These are phyloP conservation scores for Lithobius niger DNA, from an alignment of 1,140 invertebrate species.

Conservation along the genomic window DNA sequence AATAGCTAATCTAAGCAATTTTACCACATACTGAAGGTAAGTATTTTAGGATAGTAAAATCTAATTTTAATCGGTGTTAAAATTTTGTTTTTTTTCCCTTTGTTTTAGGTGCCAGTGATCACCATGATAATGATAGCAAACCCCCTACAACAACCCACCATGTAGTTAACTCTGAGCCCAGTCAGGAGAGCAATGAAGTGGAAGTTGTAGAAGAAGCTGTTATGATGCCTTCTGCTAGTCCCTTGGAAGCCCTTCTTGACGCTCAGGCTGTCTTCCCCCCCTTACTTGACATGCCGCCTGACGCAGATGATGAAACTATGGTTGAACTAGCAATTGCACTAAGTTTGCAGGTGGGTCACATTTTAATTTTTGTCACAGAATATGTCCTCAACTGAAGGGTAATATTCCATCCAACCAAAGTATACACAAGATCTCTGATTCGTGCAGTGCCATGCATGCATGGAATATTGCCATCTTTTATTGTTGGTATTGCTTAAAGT, in stretches of 20 bases:
- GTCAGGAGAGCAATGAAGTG: background rate
- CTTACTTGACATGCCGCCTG: conserved; percentile 72
- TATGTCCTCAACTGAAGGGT: background rate
- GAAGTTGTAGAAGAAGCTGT: conserved; percentile 38
- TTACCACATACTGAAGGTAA: no score
- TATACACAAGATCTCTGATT: no score
- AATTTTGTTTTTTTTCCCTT: background rate
- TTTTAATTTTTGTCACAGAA: background rate
- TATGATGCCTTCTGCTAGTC: conserved; percentile 33
- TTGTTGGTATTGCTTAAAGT: no score
- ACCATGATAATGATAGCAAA: background rate
- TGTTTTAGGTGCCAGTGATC: background rate
- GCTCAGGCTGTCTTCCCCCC: conserved; percentile 47
- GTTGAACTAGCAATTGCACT: conserved; percentile 90
- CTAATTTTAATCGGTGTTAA: no score
- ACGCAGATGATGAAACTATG: conserved; percentile 91
- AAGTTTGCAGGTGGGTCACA: conserved; percentile 54
- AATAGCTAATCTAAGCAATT: no score
- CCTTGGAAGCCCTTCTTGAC: conserved; percentile 55
- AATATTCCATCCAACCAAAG: no score
- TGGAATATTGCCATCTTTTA: no score
- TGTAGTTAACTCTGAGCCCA: background rate
- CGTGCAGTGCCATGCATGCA: no score
- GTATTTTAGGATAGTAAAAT: no score
- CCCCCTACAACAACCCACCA: background rate